These are phyloP conservation scores for Geopemphigus sp. DNA, from an alignment of 1,140 invertebrate genomes.

Conservation along the genomic window DNA sequence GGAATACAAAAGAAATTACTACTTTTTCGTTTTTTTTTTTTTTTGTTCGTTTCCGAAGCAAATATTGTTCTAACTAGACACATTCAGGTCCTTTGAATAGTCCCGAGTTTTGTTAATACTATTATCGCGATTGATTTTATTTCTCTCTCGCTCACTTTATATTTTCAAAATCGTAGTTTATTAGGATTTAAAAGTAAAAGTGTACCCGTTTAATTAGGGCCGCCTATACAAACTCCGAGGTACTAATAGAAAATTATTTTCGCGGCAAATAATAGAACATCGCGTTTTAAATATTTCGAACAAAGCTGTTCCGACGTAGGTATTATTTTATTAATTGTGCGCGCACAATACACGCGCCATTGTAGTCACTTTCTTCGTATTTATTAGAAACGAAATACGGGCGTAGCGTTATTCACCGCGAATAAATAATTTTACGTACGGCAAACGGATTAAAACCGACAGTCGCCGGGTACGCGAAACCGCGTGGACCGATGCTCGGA, in stretches of 20 bases:
- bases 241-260: constrained; percentile 16
- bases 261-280: constrained; percentile 6
- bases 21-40: no score
- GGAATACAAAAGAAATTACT: constrained; percentile 16
- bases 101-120: background rate
- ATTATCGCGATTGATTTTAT: background rate
- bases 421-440: no score
- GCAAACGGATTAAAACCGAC: no score
- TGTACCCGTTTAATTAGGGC: constrained; percentile 18
- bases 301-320: background rate
- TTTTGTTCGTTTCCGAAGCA: background rate
- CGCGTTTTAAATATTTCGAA: constrained; percentile 7
- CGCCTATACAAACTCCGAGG: background rate
- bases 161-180: constrained; percentile 18
- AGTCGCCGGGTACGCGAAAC: no score
- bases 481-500: no score
- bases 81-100: constrained; percentile 19
- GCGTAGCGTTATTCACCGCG: no score
- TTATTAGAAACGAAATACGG: constrained; percentile 11
- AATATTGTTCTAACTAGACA: constrained; percentile 11
- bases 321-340: no score
- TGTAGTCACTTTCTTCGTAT: constrained; percentile 28
- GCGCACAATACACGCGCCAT: constrained; percentile 21
- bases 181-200: constrained; percentile 33
- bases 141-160: background rate